Base-by-base conservation (phyloP, 1,140 invertebrate species). In the Macrobrachium nipponense region DNA sequence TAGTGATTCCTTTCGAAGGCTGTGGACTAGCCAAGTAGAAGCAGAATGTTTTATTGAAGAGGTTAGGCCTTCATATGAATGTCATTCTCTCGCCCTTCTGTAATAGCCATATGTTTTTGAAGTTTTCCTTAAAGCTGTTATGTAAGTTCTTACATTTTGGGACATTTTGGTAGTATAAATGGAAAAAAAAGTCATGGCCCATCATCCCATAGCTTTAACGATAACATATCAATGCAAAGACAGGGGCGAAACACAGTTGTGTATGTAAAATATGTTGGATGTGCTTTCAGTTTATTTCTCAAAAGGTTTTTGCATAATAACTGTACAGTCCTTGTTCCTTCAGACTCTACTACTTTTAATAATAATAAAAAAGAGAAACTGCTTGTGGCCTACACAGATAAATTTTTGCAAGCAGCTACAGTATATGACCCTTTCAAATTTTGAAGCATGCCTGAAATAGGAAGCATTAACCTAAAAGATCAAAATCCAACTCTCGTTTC, bases 221-320 rank as follows among this genome's bases (percentile, higher is more conserved):
- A 80, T 80, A 80, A 80, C 79, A 80, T 80, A 80, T 80, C 79
- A 80, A 80, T 80, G 79, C 79, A 80, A 80, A 80, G 79, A 80
- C 79, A 80, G 68, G 79, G 79, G 79, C 44, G 79, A 80, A 80
- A 80, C 79, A 80, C 79, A 80, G 66, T 66, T 80, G 62, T 68
- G 62, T 64, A 68, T 80, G 64, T 68, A 80, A 70, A 80, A 36
- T 70, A 70, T 70, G 66, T 80, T 68, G 62, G 68, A 68, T 80
- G 79, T 80, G 79, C 79, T 80, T 80, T 80, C 79, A 80, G 59
- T 51, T 70, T 68, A 62, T 66, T 80, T 80, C 68, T 64, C 68
- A 17, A 80, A 68, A 80, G 51, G 66, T 62, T 80, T 68, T 80
- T 80, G 79, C 79, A 80, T 80, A 80, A 80, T 80, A 80, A 80